These are phyloP conservation scores for Gnathonemus longibarbis DNA, from an alignment of 2,113 vertebrate species.

Conservation along the genomic window DNA sequence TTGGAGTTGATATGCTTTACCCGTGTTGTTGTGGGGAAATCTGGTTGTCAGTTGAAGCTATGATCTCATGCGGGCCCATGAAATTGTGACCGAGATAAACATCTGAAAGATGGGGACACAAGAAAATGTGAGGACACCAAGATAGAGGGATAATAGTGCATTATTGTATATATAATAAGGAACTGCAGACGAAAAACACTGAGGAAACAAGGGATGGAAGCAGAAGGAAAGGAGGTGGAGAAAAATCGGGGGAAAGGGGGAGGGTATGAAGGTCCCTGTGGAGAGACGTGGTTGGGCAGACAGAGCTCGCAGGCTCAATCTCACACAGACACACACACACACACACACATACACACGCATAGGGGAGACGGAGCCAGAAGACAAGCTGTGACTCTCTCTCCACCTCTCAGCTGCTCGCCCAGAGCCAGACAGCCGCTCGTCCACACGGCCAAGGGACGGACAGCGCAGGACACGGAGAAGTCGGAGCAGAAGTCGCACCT, in stretches of 20 bases:
- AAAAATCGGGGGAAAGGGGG: neutral
- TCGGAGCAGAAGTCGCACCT: neutral
- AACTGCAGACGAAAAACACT: neutral
- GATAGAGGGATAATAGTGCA: neutral
- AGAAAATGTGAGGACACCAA: neutral
- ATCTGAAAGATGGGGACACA: neutral
- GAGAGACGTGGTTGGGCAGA: conserved; percentile 14
- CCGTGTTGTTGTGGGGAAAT: neutral
- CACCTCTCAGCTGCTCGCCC: neutral
- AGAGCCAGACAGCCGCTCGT: neutral
- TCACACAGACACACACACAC: neutral
- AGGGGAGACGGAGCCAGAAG: neutral
- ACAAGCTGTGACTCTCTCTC: neutral
- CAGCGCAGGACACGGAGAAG: neutral
- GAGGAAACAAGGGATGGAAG: neutral
- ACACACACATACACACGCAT: neutral
- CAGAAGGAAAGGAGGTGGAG: neutral
- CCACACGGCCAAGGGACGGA: neutral
- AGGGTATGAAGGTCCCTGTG: neutral
- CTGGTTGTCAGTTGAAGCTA: neutral
- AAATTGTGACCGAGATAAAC: neutral
- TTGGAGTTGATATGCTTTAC: neutral
- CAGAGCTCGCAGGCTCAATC: neutral
- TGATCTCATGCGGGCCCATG: neutral
- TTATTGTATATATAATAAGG: neutral